These are phyloP conservation scores for Yponomeuta malinellus DNA, from an alignment of 2,888 invertebrate species.

Conservation along the genomic window DNA sequence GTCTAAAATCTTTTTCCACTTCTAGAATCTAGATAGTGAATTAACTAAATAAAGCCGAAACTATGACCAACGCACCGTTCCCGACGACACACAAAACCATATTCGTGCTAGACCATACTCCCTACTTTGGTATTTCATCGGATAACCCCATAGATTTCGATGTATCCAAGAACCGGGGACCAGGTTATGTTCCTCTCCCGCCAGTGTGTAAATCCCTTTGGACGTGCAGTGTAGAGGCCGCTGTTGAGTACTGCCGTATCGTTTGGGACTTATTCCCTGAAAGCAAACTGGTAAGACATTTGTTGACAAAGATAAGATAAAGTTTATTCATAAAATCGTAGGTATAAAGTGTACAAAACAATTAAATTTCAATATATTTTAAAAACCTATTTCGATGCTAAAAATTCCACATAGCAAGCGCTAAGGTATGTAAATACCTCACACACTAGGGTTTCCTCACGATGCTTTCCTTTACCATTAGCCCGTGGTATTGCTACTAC, in stretches of 20 bases:
- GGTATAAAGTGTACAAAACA: no score
- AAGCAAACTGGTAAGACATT: slow-evolving; percentile 83
- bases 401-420: no score
- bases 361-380: no score
- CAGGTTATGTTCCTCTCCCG: slow-evolving; percentile 84
- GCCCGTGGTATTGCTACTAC: no score
- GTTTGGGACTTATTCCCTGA: slow-evolving; percentile 98
- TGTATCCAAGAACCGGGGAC: slow-evolving; percentile 79
- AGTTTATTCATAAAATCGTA: no score
- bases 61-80: slow-evolving; percentile 38
- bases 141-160: slow-evolving; percentile 91
- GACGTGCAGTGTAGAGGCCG: slow-evolving; percentile 97
- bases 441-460: no score
- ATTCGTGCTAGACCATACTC: slow-evolving; percentile 95
- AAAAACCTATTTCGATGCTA: no score
- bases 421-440: no score
- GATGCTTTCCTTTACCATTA: no score
- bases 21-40: background rate
- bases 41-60: background rate
- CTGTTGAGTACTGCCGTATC: slow-evolving; percentile 96
- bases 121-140: slow-evolving; percentile 90
- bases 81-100: slow-evolving; percentile 95
- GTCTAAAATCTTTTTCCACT: background rate
- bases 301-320: background rate
- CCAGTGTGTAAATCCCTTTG: slow-evolving; percentile 95